Evolutionary conservation across 2,888 invertebrate genomes (phyloP), one percentile per base, ranked within the genome.

Genomic region (Pimpla rufipes): DNA sequence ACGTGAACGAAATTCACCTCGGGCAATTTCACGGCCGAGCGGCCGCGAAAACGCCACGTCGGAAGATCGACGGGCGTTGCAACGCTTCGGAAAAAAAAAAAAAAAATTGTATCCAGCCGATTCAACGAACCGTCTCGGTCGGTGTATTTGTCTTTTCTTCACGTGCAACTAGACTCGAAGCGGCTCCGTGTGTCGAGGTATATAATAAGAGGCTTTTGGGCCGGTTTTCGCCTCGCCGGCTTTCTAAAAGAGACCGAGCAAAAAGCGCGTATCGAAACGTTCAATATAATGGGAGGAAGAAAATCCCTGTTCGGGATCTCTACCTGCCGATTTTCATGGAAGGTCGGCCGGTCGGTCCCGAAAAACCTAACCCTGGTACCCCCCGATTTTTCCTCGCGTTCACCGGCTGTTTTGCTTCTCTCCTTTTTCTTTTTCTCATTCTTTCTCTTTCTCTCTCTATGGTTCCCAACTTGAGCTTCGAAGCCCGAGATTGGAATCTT

Each of bases 301-400:
- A 79, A 80, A 82, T 13, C 71, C 71, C 47, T n/a, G 84, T 87
- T 86, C 82, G 75, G 71, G 77, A 87, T 87, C 84, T 37, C 89
- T 92, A 93, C 92, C 92, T 92, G 92, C 87, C 90, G 90, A 89
- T 90, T 92, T 91, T 90, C 89, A 90, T 87, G 88, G 88, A 88
- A 90, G 85, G 84, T 71, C 87, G 86, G 85, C 64, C 81, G 81
- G 84, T 3, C 57, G n/a, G n/a, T n/a, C 45, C 59, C 47, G 62
- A 62, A 64, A 76, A 64, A 47, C 35, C 78, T 40, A 66, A 79
- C 73, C 29, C 29, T 29, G 29, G 5, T 29, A n/a, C 29, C 29
- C 29, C 29, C 2, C 82, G 76, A 67, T 77, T 74, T 57, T 67
- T 40, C 70, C 55, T 68, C 74, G 10, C 45, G n/a, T 23, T 50